phyloP scores from a whole-genome alignment of 2,888 invertebrate genomes.

The Eurois occulta region DNA sequence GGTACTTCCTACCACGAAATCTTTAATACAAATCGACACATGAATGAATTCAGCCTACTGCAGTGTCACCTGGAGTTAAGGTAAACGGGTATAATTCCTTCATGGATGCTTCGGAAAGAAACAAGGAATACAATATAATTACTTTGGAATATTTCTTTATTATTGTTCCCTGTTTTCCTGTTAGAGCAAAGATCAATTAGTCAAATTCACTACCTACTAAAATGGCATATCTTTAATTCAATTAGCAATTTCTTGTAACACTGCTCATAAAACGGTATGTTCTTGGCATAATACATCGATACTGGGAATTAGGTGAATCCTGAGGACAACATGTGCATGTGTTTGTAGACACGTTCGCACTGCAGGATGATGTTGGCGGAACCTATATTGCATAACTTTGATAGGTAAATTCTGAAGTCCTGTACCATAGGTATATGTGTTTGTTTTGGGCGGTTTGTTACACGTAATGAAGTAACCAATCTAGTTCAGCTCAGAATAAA shows the following conservation, averaged over 20 bases:
- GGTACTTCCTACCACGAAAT: neutral
- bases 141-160: neutral
- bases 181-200: neutral
- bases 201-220: neutral
- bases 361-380: neutral
- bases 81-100: neutral
- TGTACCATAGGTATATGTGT: neutral
- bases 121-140: neutral
- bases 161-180: neutral
- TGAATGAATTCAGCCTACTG: neutral
- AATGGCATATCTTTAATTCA: neutral
- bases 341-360: conserved; percentile 21
- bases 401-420: neutral
- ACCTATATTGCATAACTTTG: neutral
- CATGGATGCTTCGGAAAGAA: neutral
- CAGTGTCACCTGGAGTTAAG: neutral
- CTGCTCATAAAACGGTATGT: neutral
- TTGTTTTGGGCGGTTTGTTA: neutral
- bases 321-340: neutral
- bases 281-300: neutral
- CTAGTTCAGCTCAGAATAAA: neutral
- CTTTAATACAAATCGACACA: neutral
- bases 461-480: neutral
- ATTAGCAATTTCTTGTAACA: neutral
- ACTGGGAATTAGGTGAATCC: neutral